A percentile compares a stretch with the other conserved stretches of the same genome.
Evolutionary conservation across 2,113 vertebrate genomes (phyloP).

Genomic region (Macroglossus sobrinus): DNA sequence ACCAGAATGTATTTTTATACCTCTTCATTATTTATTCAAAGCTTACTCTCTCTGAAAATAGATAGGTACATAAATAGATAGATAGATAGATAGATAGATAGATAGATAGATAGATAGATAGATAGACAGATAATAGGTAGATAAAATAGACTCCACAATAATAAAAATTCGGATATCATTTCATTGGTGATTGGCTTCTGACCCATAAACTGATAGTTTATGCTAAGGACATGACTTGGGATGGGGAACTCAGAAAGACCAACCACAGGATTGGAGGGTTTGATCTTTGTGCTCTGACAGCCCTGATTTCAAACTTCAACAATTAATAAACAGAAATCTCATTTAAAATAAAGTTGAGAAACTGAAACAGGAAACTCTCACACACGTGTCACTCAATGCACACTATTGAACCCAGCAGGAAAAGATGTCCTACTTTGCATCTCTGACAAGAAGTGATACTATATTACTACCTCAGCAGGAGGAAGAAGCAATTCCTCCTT

Average conservation of each 20-base stretch:
- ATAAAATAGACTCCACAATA: not conserved
- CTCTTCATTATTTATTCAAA: not conserved
- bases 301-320: not conserved
- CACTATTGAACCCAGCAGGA: not conserved
- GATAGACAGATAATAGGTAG: not conserved
- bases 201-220: not conserved
- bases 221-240: not conserved
- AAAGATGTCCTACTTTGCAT: not conserved
- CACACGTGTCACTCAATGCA: no score
- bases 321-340: not conserved
- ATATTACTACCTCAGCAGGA: not conserved
- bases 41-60: not conserved
- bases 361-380: not conserved
- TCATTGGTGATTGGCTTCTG: not conserved
- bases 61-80: no score
- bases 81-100: no score
- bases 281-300: not conserved
- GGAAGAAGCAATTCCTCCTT: not conserved
- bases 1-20: not conserved
- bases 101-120: no score
- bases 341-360: not conserved
- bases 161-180: not conserved
- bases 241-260: not conserved
- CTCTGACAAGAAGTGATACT: not conserved
- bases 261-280: no score